A percentile compares a stretch with the other conserved stretches of the same genome.
Conservation (phyloP, 2,888 invertebrate genomes). For the Orchesella flavescens region DNA sequence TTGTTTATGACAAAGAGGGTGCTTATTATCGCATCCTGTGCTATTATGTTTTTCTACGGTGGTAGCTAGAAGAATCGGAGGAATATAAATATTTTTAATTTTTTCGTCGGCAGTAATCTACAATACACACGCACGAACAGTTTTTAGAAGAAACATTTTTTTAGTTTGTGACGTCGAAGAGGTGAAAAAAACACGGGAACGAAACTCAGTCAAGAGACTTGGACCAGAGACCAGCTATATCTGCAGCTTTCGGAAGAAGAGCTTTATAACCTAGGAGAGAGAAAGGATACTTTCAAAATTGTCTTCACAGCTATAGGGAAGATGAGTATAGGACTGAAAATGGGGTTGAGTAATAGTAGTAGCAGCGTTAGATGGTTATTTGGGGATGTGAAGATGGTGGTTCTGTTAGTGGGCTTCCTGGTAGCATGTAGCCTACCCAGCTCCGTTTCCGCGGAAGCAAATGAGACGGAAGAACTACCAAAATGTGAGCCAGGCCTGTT, state of each 20-base stretch:
- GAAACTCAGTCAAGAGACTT: background rate
- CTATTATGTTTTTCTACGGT: conserved; percentile 9
- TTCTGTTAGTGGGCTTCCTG: conserved; percentile 53
- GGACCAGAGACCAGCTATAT: conserved; percentile 18
- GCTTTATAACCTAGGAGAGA: conserved; percentile 15
- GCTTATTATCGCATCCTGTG: conserved; percentile 18
- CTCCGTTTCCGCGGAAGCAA: conserved; percentile 13
- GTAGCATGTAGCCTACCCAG: conserved; percentile 38
- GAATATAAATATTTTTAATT: background rate
- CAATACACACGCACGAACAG: background rate
- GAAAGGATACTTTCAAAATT: conserved; percentile 1
- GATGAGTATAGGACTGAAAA: conserved; percentile 50
- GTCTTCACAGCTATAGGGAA: background rate
- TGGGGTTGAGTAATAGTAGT: conserved; percentile 42
- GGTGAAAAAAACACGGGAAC: too few relatives aligned
- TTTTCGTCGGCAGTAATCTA: background rate
- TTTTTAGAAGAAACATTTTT: too few relatives aligned
- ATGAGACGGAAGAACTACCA: conserved; percentile 33
- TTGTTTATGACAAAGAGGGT: conserved; percentile 43
- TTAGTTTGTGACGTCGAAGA: too few relatives aligned
- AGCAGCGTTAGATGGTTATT: conserved; percentile 42
- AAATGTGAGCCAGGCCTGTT: conserved; percentile 88
- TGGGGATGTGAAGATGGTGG: conserved; percentile 48
- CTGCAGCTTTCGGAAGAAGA: conserved; percentile 44
- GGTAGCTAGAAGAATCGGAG: background rate